Evolutionary conservation across 2,797 vertebrate species (phyloP).

Genomic region (Epinephelus awoara): DNA sequence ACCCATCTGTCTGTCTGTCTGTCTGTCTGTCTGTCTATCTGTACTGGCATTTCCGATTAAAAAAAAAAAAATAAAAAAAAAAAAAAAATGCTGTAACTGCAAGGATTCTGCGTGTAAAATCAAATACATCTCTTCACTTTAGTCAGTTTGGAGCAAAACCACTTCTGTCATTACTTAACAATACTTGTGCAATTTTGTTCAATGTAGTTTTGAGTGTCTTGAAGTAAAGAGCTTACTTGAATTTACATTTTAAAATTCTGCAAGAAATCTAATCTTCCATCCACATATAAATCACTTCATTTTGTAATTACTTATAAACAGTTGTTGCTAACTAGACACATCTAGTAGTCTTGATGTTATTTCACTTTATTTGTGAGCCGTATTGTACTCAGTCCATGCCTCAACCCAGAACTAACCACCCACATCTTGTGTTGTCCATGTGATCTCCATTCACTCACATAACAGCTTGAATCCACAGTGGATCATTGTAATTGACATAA

Average conservation of each 20-base stretch:
- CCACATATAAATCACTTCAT: neutral
- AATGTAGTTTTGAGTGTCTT: neutral
- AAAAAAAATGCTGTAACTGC: neutral
- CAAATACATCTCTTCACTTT: neutral
- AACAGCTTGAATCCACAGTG: conserved; percentile 39
- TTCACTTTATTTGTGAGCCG: neutral
- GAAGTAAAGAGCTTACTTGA: neutral
- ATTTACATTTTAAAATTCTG: neutral
- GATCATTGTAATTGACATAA: conserved; percentile 64
- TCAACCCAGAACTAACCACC: conserved; percentile 21
- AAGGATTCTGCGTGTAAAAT: neutral
- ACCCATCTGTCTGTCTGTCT: neutral
- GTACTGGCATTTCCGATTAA: neutral
- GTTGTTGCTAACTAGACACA: neutral
- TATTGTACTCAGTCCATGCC: neutral
- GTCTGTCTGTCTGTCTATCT: neutral
- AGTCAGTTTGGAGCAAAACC: neutral
- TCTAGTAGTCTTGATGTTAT: neutral
- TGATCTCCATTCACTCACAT: conserved; percentile 37
- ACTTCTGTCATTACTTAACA: neutral
- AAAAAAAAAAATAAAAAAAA: neutral
- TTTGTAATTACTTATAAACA: too few species aligned
- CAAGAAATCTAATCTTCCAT: too few species aligned
- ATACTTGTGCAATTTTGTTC: neutral
- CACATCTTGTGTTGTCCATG: conserved; percentile 24